Base-by-base conservation (phyloP, 2,888 invertebrate genomes). In the Euclidia mi region DNA sequence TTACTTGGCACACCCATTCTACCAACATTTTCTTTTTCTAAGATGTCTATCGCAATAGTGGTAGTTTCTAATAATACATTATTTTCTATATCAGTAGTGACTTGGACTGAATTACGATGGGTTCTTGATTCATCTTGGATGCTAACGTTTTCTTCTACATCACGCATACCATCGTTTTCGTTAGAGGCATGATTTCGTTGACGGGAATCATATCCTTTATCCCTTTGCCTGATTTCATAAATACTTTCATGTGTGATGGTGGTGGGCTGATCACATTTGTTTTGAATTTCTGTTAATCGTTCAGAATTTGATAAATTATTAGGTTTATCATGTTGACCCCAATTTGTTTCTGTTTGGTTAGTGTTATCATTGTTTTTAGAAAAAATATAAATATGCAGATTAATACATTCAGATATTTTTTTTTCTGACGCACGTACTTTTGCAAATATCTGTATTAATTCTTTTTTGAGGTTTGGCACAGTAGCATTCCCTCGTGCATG, bases 381-480 rank as follows among this genome's bases (percentile, higher is more conserved):
- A 61, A 72, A 63, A 32, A 78, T 58, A 25, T 76, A 56, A 32
- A 78, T 62, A 45, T 82, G 68, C 11, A 82, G 64, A 46, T 82
- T 69, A 28, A 80, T 66, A 40, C 84, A 84, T 49, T 79, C 76
- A 6, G 65, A 60, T 32, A 80, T 51, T 40, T 63, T 11, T 44
- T 63, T 59, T 61, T 78, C 78, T 29, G 65, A 51, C 14, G 48
- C 35, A 7, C 69, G 56, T 41, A 77, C 45, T 15, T 66, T 52
- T 3, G 55, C 43, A 25, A 66, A 52, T 37, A 58, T 47, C 35
- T 35, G 51, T 50, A 44, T 52, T 6, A 72, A 7, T 25, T 66
- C 43, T 44, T 60, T 51, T 43, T 37, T 43, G 12, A 64, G 37
- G 45, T 56, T 31, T 31, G 46, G 18, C 4, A 0, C 40, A 7